Evolutionary conservation across 2,797 vertebrate genomes (phyloP).

Genomic region (Sebastes hubbsi): DNA sequence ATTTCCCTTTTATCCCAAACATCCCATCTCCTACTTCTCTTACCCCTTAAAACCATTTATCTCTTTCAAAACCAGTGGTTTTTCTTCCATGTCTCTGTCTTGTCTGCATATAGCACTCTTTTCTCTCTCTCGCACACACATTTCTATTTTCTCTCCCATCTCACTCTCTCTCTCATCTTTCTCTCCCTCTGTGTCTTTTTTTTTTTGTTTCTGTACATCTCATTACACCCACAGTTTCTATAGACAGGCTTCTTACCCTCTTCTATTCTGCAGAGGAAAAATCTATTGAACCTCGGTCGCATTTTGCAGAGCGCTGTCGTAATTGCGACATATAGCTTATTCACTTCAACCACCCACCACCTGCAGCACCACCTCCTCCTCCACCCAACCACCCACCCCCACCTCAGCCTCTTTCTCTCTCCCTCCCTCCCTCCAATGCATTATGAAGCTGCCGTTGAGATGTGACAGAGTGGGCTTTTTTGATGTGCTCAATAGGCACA

Average conservation of each 20-base stretch:
- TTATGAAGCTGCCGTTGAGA: conserved; percentile 49
- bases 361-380: conserved; percentile 12
- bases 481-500: conserved; percentile 69
- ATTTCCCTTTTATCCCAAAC: neutral
- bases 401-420: neutral
- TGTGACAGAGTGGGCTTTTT: conserved; percentile 58
- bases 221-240: conserved; percentile 67
- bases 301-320: conserved; percentile 36
- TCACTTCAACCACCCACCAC: conserved; percentile 46
- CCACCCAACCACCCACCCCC: neutral
- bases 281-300: conserved; percentile 55
- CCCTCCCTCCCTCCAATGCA: conserved; percentile 2
- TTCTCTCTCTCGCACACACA: conserved; percentile 1
- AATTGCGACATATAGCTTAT: conserved; percentile 55
- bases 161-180: conserved; percentile 1
- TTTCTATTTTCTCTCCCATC: conserved; percentile 7
- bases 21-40: neutral
- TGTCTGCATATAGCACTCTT: neutral
- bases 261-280: conserved; percentile 43
- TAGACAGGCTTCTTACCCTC: conserved; percentile 45
- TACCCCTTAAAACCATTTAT: neutral
- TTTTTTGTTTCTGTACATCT: conserved; percentile 51
- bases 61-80: neutral
- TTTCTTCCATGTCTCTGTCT: neutral
- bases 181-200: neutral